Base-by-base conservation (phyloP, 2,113 vertebrate species). In the Aix galericulata region DNA sequence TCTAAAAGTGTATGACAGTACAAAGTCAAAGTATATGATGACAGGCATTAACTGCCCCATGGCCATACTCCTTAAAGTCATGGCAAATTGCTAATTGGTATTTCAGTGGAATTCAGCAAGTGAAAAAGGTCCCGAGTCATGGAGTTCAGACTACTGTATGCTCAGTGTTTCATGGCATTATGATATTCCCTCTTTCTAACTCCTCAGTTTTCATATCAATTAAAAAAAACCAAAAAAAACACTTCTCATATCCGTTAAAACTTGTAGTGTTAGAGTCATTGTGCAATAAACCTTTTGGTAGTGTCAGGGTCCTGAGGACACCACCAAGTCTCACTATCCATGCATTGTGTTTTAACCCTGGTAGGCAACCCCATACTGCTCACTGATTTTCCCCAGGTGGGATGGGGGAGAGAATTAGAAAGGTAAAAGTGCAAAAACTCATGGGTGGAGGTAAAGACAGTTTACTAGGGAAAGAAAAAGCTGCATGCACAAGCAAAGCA, bases 251-350 rank as follows among this genome's bases (percentile, higher is more conserved):
- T 53, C 58, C 83, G 11, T n/a, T 11, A 77, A 44, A 8, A 56
- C 32, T 80, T 79, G 36, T 60, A 36, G 26, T 78, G 48, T 9
- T 36, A 29, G 60, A 8, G 6, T 2, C 62, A 17, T 2, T 9
- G 3, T 34, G 21, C 13, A 72, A 42, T 42, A 72, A 44, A 50
- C 1, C 2, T 69, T 75, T 77, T 21, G 38, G 17, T 69, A 80
- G 8, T 23, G 7, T 58, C 23, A 2, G 0, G 17, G 18, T 17
- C 11, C 52, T 79, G n/a, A 55, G 14, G 25, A 5, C 16, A 13
- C 6, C 52, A 36, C 58, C 10, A 34, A 26, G 4, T 7, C 15
- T 50, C 23, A 4, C 5, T 6, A 4, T 18, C 6, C 13, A n/a
- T 58, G 31, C 32, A 31, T 32, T 58, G 56, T 32, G 11, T 11